Evolutionary conservation across 1,140 invertebrate species (phyloP), one percentile per base, ranked within the genome.

Genomic region (Bombus huntii): DNA sequence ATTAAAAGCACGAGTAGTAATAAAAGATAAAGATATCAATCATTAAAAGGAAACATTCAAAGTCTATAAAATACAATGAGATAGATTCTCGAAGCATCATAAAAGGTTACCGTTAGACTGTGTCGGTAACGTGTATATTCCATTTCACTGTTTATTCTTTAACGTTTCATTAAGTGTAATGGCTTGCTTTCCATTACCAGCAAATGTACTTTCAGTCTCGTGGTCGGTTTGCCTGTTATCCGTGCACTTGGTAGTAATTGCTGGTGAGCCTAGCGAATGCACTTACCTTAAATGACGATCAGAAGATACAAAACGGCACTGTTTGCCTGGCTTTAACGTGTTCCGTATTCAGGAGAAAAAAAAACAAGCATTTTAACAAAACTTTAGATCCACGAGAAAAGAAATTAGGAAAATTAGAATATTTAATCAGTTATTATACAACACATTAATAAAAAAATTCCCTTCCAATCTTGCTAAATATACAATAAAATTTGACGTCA

Each of bases 151-250:
- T 74, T 77, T 39, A 59, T 87, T 73, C 68, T 74, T 75, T 83
- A 73, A 88, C 68, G 74, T 87, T 83, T 87, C 85, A 88, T 88
- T 87, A 83, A 82, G 59, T 39, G 44, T 83, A 87, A 88, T 87
- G 62, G 85, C 65, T 74, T 74, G 85, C 77, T 66, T 83, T 79
- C 62, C 59, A 65, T 87, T 76, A 76, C 66, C 15, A 25, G 47
- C 62, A 39, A 65, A 87, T 83, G 66, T 71, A 74, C 34, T 83
- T 88, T 34, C 10, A 57, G 28, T 62, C 77, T 81, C 53, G 25
- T 42, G 44, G 39, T 71, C 25, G 66, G 42, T 71, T 70, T 42
- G 13, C 4, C 53, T 28, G 28, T 42, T 31, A 65, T 57, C 6
- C 72, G 37, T 47, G 44, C 68, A 71, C 75, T 79, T 80, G 59